Evolutionary conservation across 2,888 invertebrate genomes (phyloP), one percentile per base, ranked within the genome.

Genomic region (Scaptomyza parva): DNA sequence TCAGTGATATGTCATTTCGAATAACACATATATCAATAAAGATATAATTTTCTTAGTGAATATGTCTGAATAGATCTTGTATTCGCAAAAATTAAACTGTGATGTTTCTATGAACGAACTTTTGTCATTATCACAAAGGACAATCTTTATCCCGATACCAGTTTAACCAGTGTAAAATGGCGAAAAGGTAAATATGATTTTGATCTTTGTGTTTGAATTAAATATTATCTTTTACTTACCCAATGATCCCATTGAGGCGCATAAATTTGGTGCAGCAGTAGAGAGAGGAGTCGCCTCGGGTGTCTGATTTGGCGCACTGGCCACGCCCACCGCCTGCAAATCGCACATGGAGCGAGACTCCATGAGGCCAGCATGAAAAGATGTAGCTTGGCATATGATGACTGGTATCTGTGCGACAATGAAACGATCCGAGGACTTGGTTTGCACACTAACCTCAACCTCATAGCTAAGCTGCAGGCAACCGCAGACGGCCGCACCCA

Each of bases 391-490:
- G 12, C 76, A 80, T 22, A 90, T 83, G 18, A 70, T 44, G 2
- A 90, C 69, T 1, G 91, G 91, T 12, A 90, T 30, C 9, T 45
- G 47, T 0, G 80, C 81, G 1, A 47, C 14, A 0, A 90, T 76
- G 0, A 43, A 69, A 5, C 89, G 81, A 5, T 80, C 79, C 3
- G 57, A 59, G 1, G 77, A 70, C 9, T 39, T 57, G 0, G 82
- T 79, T 14, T 60, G 75, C 3, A 88, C 70, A 5, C 62, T 17
- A 5, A 88, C 89, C 45, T 89, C 89, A 17, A 90, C 64, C 71
- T 90, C 90, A 48, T 90, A 90, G 22, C 66, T 68, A 0, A 90
- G 51, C 58, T 86, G 86, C n/a, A 90, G 61, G 24, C 89, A 89
- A 12, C 76, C 71, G 24, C 90, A 90, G 3, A 62, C 78, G 0